phyloP scores from a whole-genome alignment of 2,113 vertebrate species.

The Cryptotis parvus region DNA sequence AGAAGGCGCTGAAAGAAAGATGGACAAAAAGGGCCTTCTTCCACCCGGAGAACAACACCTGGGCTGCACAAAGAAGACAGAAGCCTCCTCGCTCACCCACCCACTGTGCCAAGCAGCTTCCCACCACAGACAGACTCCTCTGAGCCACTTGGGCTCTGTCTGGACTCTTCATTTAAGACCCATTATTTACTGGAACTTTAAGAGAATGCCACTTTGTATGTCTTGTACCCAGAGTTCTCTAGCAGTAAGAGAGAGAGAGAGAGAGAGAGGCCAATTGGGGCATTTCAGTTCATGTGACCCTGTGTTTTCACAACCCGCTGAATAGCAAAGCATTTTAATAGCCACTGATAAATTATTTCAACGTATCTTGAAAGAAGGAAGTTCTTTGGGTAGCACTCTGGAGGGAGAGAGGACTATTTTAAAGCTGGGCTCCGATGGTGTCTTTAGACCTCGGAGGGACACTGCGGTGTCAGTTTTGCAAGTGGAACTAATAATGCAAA shows the following conservation, averaged over 20 bases:
- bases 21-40: slow-evolving; percentile 69
- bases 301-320: slow-evolving; percentile 7
- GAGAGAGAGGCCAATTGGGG: background rate
- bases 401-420: slow-evolving; percentile 29
- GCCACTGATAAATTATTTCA: slow-evolving; percentile 15
- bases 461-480: background rate
- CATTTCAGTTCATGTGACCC: slow-evolving; percentile 9
- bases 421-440: background rate
- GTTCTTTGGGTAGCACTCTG: background rate
- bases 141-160: background rate
- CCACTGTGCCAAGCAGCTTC: background rate
- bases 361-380: slow-evolving; percentile 43
- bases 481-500: background rate
- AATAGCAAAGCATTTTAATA: slow-evolving; percentile 46
- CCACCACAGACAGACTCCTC: background rate
- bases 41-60: slow-evolving; percentile 70
- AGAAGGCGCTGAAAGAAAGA: slow-evolving; percentile 57
- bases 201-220: slow-evolving; percentile 65
- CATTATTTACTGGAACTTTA: slow-evolving; percentile 35
- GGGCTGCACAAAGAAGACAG: slow-evolving; percentile 56
- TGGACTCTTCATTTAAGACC: background rate
- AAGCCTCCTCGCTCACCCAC: slow-evolving; percentile 12
- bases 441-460: slow-evolving; percentile 8
- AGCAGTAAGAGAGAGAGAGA: background rate
- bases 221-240: background rate